Percentiles rank a stretch among this genome's conserved stretches.
phyloP scores from a whole-genome alignment of 2,888 invertebrate species.

The Heliconius cydno region DNA sequence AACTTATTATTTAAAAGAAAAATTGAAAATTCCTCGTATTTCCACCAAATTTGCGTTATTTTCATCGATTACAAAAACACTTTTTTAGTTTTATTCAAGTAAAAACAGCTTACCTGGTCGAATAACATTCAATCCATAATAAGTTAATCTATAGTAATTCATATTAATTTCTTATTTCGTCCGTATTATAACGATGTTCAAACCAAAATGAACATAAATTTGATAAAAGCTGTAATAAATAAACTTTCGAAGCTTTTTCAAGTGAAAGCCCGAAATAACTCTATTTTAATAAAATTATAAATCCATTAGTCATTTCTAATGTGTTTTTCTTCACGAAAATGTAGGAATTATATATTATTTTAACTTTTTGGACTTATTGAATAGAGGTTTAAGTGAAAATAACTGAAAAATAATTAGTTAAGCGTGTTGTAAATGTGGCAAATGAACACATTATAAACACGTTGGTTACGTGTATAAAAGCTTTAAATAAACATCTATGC shows the following conservation, averaged over 20 bases:
- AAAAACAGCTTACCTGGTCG: not conserved
- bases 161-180: not conserved
- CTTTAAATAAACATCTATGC: not conserved
- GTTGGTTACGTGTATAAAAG: not conserved
- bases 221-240: not conserved
- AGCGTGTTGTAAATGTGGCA: not conserved
- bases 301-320: not conserved
- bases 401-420: not conserved
- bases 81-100: not conserved
- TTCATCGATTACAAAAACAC: too few relatives aligned
- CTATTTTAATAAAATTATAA: slow-evolving; percentile 11
- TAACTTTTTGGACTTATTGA: not conserved
- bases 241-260: not conserved
- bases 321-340: not conserved
- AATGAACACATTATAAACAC: not conserved
- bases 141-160: not conserved
- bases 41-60: too few relatives aligned
- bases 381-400: not conserved
- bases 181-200: not conserved
- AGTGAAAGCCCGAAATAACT: not conserved
- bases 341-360: not conserved
- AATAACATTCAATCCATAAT: slow-evolving; percentile 2
- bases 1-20: too few relatives aligned
- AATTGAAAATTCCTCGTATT: too few relatives aligned
- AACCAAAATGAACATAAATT: not conserved